phyloP scores from a whole-genome alignment of 2,113 vertebrate species.

The Salvelinus alpinus region DNA sequence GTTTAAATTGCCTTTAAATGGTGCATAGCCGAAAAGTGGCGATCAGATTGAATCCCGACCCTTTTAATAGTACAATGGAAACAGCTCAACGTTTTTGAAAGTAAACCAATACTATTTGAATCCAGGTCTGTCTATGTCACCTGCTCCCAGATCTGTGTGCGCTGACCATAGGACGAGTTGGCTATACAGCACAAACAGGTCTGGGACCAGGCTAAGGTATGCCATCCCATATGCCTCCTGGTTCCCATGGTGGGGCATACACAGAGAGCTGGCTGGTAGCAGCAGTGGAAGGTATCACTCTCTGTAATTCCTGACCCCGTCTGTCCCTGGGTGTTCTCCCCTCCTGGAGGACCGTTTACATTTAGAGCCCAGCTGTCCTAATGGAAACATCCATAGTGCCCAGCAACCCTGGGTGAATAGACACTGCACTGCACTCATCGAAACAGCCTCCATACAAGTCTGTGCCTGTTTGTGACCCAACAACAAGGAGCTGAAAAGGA shows the following conservation, averaged over 20 bases:
- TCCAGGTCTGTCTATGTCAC: too few relatives aligned
- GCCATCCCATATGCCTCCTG: not conserved
- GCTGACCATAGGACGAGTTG: too few relatives aligned
- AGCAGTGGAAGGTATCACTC: not conserved
- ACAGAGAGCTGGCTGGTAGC: not conserved
- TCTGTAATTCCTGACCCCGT: not conserved
- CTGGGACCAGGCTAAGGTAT: not conserved
- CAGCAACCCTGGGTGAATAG: constrained; percentile 49
- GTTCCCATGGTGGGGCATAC: not conserved
- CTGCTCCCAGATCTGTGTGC: too few relatives aligned
- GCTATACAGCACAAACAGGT: too few relatives aligned
- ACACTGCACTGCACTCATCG: constrained; percentile 46
- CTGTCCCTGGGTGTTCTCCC: constrained; percentile 10
- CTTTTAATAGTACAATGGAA: too few relatives aligned
- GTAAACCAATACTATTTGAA: too few relatives aligned
- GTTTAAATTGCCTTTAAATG: too few relatives aligned
- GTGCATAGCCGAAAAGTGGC: too few relatives aligned
- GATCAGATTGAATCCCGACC: too few relatives aligned
- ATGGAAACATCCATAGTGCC: constrained; percentile 63
- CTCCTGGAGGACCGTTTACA: constrained; percentile 43
- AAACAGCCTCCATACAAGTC: constrained; percentile 48
- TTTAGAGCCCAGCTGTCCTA: constrained; percentile 49
- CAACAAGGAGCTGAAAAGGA: constrained; percentile 43
- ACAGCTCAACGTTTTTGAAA: too few relatives aligned
- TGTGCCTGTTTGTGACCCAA: constrained; percentile 56